These are phyloP conservation scores for Cantharis rustica DNA, from an alignment of 2,888 invertebrate species.

Conservation along the genomic window DNA sequence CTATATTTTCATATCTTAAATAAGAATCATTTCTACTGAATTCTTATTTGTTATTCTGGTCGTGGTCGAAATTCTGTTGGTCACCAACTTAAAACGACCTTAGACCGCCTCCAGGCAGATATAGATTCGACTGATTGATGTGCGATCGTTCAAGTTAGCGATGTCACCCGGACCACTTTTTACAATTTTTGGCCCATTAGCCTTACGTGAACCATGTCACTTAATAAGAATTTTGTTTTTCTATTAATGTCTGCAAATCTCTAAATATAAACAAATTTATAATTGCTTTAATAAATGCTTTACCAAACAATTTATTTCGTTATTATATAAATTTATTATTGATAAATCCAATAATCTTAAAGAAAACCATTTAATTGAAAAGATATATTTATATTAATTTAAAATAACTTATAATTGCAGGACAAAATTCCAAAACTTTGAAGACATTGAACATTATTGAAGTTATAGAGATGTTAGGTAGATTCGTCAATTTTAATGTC, in stretches of 20 bases:
- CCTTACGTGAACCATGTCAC: conserved; percentile 35
- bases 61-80: conserved; percentile 38
- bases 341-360: neutral
- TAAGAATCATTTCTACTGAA: conserved; percentile 23
- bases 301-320: neutral
- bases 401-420: neutral
- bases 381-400: neutral
- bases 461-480: no score
- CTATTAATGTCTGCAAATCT: conserved; percentile 32
- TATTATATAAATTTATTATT: neutral
- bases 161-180: conserved; percentile 40
- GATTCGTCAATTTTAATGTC: no score
- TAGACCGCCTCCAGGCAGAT: conserved; percentile 20
- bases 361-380: neutral
- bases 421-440: no score
- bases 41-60: conserved; percentile 30
- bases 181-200: conserved; percentile 37
- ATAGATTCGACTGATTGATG: conserved; percentile 38
- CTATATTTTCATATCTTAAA: conserved; percentile 30
- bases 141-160: conserved; percentile 36
- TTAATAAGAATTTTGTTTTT: conserved; percentile 35
- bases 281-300: neutral
- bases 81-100: conserved; percentile 32
- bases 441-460: no score
- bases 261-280: conserved; percentile 16